phyloP scores from a whole-genome alignment of 1,140 invertebrate genomes.

The Drosophila rhopaloa region DNA sequence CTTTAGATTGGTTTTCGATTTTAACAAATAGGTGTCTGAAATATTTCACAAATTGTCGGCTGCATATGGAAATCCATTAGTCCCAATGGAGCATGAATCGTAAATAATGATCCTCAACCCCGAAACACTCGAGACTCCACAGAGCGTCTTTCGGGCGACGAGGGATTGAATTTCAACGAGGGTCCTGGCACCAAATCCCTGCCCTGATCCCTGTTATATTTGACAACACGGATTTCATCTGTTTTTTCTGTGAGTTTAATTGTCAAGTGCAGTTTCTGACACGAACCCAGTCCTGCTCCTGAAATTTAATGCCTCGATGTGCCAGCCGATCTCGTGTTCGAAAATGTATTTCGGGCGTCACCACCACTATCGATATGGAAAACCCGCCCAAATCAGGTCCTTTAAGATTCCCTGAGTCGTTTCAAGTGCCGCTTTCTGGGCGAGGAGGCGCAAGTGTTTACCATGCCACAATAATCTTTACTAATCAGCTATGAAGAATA shows the following conservation, averaged over 20 bases:
- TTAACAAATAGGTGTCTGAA: constrained; percentile 43
- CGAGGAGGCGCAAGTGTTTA: constrained; percentile 62
- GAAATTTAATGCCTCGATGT: constrained; percentile 58
- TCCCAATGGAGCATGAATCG: constrained; percentile 42
- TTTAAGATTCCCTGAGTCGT: constrained; percentile 27
- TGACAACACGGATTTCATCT: constrained; percentile 56
- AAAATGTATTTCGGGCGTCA: constrained; percentile 38
- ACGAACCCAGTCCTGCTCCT: constrained; percentile 41
- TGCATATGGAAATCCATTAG: constrained; percentile 51
- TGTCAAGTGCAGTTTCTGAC: constrained; percentile 69
- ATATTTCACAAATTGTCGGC: constrained; percentile 50
- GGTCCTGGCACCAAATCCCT: constrained; percentile 37
- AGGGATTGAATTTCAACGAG: constrained; percentile 58
- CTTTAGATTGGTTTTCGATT: constrained; percentile 35
- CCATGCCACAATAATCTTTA: constrained; percentile 71
- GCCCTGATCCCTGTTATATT: constrained; percentile 68
- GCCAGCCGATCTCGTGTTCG: constrained; percentile 51
- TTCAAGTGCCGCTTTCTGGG: constrained; percentile 55
- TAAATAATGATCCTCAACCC: constrained; percentile 35
- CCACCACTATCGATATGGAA: constrained; percentile 33
- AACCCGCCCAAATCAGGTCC: constrained; percentile 26
- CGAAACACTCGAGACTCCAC: constrained; percentile 54
- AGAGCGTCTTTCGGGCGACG: constrained; percentile 22
- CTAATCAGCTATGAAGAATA: constrained; percentile 71
- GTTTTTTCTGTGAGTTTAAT: constrained; percentile 46